Evolutionary conservation across 2,888 invertebrate genomes (phyloP).

Genomic region (Lottia gigantea): DNA sequence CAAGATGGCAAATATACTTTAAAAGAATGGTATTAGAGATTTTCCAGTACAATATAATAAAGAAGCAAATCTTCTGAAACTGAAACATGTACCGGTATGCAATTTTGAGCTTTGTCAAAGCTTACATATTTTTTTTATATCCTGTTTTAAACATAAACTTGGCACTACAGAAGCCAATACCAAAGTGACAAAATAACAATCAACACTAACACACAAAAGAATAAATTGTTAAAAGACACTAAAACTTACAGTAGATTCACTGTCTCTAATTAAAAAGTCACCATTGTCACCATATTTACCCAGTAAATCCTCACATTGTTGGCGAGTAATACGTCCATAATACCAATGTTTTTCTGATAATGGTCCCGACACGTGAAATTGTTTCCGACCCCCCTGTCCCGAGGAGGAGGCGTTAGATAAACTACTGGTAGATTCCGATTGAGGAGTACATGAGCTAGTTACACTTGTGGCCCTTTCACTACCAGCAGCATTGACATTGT

Average conservation of each 20-base stretch:
- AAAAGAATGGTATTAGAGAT: no score
- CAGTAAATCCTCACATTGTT: constrained; percentile 94
- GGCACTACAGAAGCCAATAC: no score
- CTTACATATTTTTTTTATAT: no score
- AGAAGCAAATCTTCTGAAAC: no score
- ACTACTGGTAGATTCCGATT: constrained; percentile 65
- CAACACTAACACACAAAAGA: no score
- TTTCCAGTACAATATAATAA: no score
- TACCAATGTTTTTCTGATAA: constrained; percentile 83
- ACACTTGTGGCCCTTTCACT: constrained; percentile 47
- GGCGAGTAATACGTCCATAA: constrained; percentile 93
- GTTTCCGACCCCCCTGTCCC: constrained; percentile 48
- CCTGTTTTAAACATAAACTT: no score
- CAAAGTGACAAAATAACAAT: no score
- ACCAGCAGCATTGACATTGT: constrained; percentile 49
- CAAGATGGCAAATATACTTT: no score
- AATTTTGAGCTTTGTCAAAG: no score
- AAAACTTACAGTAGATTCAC: constrained; percentile 96
- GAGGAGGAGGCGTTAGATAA: constrained; percentile 57
- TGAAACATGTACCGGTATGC: no score
- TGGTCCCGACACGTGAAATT: constrained; percentile 61
- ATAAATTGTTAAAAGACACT: no score
- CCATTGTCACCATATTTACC: constrained; percentile 96
- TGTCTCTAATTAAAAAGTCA: constrained; percentile 97
- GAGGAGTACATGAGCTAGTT: constrained; percentile 62